Percentiles rank a stretch among this genome's conserved stretches.
phyloP scores from a whole-genome alignment of 2,797 vertebrate species.

The Falco cherrug region DNA sequence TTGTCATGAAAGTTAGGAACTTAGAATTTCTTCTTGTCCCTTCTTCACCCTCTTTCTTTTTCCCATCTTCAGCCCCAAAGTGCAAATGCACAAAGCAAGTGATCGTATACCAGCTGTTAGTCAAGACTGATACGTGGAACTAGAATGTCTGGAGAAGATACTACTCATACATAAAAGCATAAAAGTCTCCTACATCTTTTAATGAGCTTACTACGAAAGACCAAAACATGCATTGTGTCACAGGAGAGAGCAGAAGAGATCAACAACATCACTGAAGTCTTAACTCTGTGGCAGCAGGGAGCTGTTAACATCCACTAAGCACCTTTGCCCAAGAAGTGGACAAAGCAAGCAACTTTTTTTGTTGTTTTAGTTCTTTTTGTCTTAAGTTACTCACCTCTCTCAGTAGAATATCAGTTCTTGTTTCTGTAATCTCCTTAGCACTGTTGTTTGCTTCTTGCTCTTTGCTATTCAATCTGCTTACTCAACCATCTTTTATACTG shows the following conservation, averaged over 20 bases:
- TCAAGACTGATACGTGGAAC: background rate
- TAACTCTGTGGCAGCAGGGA: background rate
- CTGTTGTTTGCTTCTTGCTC: background rate
- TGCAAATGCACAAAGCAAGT: background rate
- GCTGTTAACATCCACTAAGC: background rate
- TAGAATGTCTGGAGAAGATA: background rate
- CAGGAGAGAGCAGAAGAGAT: background rate
- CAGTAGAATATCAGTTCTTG: background rate
- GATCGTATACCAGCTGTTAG: background rate
- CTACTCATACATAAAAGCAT: background rate
- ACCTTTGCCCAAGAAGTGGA: background rate
- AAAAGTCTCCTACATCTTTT: background rate
- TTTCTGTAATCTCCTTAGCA: constrained; percentile 5
- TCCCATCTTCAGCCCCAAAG: background rate
- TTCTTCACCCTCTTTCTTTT: background rate
- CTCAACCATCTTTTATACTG: constrained; percentile 50
- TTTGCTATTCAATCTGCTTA: constrained; percentile 12
- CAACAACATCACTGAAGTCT: background rate
- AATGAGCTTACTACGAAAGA: background rate
- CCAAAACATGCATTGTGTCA: background rate
- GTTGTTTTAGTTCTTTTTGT: background rate
- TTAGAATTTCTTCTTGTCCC: background rate
- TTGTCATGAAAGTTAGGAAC: background rate
- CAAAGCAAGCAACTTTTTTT: background rate
- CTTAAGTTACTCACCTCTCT: constrained; percentile 28